Base-by-base conservation (phyloP, 1,140 invertebrate genomes). In the Trichoplusia ni region DNA sequence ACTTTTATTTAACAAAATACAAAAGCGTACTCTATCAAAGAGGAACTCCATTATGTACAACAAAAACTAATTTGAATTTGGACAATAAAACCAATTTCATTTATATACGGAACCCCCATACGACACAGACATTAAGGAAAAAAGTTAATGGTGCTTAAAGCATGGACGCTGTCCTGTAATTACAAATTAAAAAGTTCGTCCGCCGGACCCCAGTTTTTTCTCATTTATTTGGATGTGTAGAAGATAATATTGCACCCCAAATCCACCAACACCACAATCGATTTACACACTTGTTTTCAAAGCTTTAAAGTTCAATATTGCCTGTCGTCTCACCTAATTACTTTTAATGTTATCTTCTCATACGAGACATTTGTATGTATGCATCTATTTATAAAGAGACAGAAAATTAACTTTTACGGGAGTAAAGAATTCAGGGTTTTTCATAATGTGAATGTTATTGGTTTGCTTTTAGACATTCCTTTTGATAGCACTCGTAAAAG, bases 101-200 rank as follows among this genome's bases (percentile, higher is more conserved):
- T 69, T 62, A 44, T 61, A 66, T 64, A 21, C 60, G 58, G 65
- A 59, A 68, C 58, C 69, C n/a, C 51, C 59, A 56, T 62, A 46
- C 58, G 51, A 70, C 65, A 62, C 42, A 70, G 75, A 82, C 73
- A 77, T 82, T 85, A 81, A 75, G 73, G 75, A 81, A 86, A 82
- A 86, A 90, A 90, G 82, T 87, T 90, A 90, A 90, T 90, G 85
- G 77, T 77, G 83, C 87, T 79, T 86, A 87, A 84, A 88, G 85
- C 82, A 79, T 75, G 86, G 82, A 78, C 85, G 70, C 61, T 82
- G 82, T 82, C 85, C 87, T 90, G 83, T 88, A 90, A 90, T 90
- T 90, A 90, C 87, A 67, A 88, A 90, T 90, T 90, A 88, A 90
- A 89, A 90, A 90, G 69, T 90, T 87, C 77, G 85, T 80, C 84